A percentile compares a stretch with the other conserved stretches of the same genome.
These are phyloP conservation scores for Bombyx mandarina DNA, from an alignment of 1,140 invertebrate species.

Conservation along the genomic window DNA sequence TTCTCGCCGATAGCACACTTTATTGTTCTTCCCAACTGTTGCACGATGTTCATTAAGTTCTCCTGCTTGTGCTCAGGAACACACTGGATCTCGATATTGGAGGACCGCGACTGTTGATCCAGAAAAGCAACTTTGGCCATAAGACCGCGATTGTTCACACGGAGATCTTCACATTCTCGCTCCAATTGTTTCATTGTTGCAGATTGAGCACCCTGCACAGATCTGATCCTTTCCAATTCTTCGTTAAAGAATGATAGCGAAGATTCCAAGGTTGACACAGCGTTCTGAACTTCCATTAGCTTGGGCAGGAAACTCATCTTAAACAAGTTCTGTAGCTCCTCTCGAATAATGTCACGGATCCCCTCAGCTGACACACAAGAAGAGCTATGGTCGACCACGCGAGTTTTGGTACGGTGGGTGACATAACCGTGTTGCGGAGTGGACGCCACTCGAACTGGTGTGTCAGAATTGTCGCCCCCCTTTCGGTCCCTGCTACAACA, in stretches of 20 bases:
- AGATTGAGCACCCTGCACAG: not conserved
- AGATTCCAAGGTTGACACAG: conserved; percentile 2
- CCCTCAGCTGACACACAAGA: too few species aligned
- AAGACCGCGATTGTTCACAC: not conserved
- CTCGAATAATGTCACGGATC: conserved; percentile 10
- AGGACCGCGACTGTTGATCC: conserved; percentile 10
- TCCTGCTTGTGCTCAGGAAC: conserved; percentile 13
- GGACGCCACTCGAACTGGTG: too few species aligned
- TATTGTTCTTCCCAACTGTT: conserved; percentile 11
- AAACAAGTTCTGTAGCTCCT: conserved; percentile 7
- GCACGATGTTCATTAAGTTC: conserved; percentile 13
- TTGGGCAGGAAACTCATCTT: conserved; percentile 4
- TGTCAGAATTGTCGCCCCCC: too few species aligned
- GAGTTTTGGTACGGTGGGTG: too few species aligned
- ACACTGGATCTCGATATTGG: conserved; percentile 17
- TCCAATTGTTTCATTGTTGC: not conserved
- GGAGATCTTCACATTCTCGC: conserved; percentile 3
- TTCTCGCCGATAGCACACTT: conserved; percentile 12
- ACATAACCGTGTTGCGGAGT: too few species aligned
- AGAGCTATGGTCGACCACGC: too few species aligned
- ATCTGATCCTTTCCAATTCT: conserved; percentile 9
- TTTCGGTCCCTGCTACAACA: too few species aligned
- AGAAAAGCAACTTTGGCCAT: conserved; percentile 5
- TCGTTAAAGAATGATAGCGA: conserved; percentile 6
- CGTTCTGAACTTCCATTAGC: conserved; percentile 3